phyloP scores from a whole-genome alignment of 2,888 invertebrate species.

The Drosophila rellima region DNA sequence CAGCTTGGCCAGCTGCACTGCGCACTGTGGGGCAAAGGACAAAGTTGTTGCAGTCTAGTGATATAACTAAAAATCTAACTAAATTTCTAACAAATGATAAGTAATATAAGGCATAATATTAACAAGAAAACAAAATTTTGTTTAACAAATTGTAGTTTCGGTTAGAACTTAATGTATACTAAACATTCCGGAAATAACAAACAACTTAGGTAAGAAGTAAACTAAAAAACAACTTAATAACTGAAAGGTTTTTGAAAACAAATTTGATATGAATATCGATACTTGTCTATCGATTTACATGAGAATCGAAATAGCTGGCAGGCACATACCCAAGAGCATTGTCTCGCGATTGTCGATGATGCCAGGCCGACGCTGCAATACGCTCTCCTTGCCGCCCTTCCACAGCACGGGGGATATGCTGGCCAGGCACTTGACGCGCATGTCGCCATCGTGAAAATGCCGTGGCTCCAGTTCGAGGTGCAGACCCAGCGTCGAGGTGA shows the following conservation, averaged over 20 bases:
- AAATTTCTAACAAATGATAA: too few species aligned
- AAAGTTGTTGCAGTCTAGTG: background rate
- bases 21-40: constrained; percentile 65
- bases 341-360: constrained; percentile 88
- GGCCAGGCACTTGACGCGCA: constrained; percentile 88
- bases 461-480: constrained; percentile 87
- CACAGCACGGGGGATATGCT: constrained; percentile 88
- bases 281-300: background rate
- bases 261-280: too few species aligned
- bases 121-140: too few species aligned
- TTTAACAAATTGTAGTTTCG: too few species aligned
- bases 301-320: too few species aligned
- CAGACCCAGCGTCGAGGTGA: constrained; percentile 88
- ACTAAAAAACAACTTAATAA: background rate
- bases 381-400: constrained; percentile 88
- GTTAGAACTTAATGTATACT: too few species aligned
- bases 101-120: too few species aligned
- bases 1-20: constrained; percentile 65
- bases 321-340: constrained; percentile 87
- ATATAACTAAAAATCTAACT: background rate
- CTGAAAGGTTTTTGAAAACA: background rate
- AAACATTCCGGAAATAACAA: too few species aligned
- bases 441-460: constrained; percentile 88
- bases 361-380: constrained; percentile 87
- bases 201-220: too few species aligned